Percentiles rank a stretch among this genome's conserved stretches.
phyloP scores from a whole-genome alignment of 2,797 vertebrate genomes.

The Galago senegalensis region DNA sequence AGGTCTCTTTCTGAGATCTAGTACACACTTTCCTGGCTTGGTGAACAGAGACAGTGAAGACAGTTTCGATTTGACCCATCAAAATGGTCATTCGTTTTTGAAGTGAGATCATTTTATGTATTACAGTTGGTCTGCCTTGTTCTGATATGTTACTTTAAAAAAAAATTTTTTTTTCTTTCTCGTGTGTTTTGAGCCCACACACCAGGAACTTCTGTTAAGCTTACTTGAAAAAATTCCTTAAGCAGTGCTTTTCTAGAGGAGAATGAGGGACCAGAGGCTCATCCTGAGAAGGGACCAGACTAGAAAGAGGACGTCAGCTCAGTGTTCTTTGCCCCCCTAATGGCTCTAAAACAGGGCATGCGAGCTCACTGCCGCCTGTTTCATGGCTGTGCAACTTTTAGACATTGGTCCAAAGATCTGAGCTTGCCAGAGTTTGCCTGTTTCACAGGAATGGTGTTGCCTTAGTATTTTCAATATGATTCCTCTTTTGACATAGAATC shows the following conservation, averaged over 20 bases:
- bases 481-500: background rate
- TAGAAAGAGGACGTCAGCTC: background rate
- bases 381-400: background rate
- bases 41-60: background rate
- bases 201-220: background rate
- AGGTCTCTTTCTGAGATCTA: background rate
- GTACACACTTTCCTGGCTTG: background rate
- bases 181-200: background rate
- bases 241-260: background rate
- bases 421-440: background rate
- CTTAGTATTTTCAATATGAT: background rate
- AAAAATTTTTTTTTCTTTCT: background rate
- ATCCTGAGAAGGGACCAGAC: background rate
- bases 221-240: slow-evolving; percentile 19
- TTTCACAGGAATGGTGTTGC: background rate
- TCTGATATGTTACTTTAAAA: background rate
- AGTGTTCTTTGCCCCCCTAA: background rate
- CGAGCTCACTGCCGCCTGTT: background rate
- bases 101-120: background rate
- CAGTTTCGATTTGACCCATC: background rate
- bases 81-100: background rate
- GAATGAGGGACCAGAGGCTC: background rate
- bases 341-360: background rate
- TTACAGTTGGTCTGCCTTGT: background rate
- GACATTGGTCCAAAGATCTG: background rate